A percentile compares a stretch with the other conserved stretches of the same genome.
phyloP scores from a whole-genome alignment of 2,113 vertebrate species.

The Proteles cristata region DNA sequence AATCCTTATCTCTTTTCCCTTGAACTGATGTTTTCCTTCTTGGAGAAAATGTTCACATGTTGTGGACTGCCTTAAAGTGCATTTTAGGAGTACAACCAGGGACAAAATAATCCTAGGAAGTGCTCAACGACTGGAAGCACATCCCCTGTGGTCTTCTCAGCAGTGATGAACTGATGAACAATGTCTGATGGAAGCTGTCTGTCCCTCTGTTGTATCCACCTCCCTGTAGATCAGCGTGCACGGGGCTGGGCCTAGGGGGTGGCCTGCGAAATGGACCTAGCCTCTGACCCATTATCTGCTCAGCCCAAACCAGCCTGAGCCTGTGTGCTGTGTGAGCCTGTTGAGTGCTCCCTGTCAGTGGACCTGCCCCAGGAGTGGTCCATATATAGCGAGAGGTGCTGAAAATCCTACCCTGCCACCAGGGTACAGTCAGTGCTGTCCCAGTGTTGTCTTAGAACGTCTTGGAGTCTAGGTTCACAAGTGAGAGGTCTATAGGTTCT shows the following conservation, averaged over 20 bases:
- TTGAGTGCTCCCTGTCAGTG: neutral
- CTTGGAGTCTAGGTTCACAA: neutral
- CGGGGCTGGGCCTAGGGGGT: neutral
- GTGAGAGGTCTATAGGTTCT: neutral
- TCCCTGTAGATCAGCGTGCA: accelerated
- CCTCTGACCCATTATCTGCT: accelerated
- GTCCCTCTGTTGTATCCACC: neutral
- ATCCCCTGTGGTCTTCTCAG: neutral
- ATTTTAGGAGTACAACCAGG: neutral
- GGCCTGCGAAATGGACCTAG: neutral
- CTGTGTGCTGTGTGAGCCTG: neutral
- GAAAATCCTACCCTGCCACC: neutral
- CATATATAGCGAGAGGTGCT: neutral
- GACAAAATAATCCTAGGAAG: neutral
- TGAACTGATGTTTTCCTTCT: neutral
- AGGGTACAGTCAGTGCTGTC: neutral
- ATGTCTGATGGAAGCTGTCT: neutral
- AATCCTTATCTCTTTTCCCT: too few species aligned
- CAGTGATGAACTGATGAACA: neutral
- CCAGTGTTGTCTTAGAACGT: neutral
- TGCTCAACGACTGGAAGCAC: neutral
- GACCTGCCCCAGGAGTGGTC: neutral
- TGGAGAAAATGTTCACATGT: neutral
- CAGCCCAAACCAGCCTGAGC: neutral
- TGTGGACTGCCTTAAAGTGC: neutral